Base-by-base conservation (phyloP, 92 coral and sea anemone species). In the Paragorgia papillata region DNA sequence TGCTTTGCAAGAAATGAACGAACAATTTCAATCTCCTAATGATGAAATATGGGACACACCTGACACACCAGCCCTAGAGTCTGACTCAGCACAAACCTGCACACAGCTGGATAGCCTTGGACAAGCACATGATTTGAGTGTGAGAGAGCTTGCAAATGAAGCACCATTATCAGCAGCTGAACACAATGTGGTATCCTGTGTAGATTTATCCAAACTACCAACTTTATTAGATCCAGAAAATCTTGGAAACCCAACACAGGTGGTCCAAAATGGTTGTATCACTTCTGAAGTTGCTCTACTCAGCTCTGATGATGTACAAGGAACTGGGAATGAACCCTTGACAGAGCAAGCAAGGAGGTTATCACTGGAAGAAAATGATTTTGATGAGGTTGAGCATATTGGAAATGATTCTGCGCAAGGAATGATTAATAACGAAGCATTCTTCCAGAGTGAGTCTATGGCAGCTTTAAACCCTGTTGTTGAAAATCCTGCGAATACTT, bases 171-270 rank as follows among this genome's bases (percentile, higher is more conserved):
- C 78, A 15, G 29, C 78, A 2, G 64, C 7, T 2, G 63, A 71
- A 55, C 78, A 55, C 13, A 17, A 31, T 7, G 78, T 71, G 62
- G 78, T 71, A 4, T 55, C 62, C 19, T 71, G 78, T 18, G 78
- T 64, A 12, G 64, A 71, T 37, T 25, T 71, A 48, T 71, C 78
- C 22, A 10, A 71, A 19, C 64, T 71, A 0, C 20, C 57, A 18
- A 32, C 15, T 12, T 34, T 71, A 30, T 54, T 71, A 10, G 64
- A 41, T 8, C 54, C 28, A 13, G 57, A 54, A 28, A 15, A 24
- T 7, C 18, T 17, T 26, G 33, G 34, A 19, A 17, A 33, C 2
- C 13, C 32, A 17, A 1, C 32, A 48, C 37, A 27, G n/a, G 75
- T 30, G 0, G 54, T 40, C 0, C 33, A 25, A 18, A 25, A 28